Evolutionary conservation across 1,140 invertebrate genomes (phyloP).

Genomic region (Trachelipus rathkii): DNA sequence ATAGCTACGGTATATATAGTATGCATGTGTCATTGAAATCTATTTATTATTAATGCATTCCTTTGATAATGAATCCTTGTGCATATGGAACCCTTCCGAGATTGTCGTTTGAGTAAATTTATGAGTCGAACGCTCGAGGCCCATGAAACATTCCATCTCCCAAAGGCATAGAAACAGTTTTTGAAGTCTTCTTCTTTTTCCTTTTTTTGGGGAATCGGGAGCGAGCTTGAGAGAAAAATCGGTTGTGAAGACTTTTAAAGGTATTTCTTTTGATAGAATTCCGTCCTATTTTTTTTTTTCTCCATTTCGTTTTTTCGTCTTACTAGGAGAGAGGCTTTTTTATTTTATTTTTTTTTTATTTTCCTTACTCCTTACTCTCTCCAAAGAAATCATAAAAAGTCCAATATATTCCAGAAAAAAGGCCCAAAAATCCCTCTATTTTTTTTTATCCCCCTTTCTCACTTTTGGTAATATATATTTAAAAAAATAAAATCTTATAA

Average conservation of each 20-base stretch:
- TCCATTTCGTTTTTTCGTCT: too few species aligned
- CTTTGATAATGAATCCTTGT: constrained; percentile 1
- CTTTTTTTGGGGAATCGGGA: background rate
- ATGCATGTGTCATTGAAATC: background rate
- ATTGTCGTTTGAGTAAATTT: constrained; percentile 10
- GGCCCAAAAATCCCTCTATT: too few species aligned
- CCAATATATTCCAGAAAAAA: too few species aligned
- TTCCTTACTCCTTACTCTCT: too few species aligned
- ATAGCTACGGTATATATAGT: constrained; percentile 23
- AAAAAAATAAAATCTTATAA: too few species aligned
- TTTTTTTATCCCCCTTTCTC: too few species aligned
- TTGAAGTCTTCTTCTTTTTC: constrained; percentile 1
- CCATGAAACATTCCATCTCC: background rate
- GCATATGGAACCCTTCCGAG: background rate
- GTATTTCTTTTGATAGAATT: constrained; percentile 9
- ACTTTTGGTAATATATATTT: too few species aligned
- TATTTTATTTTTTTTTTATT: too few species aligned
- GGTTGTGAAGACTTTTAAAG: constrained; percentile 6
- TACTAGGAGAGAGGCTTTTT: too few species aligned
- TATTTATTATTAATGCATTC: constrained; percentile 14
- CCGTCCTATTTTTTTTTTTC: background rate
- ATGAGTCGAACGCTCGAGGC: background rate
- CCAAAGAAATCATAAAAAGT: too few species aligned
- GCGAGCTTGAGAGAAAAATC: background rate
- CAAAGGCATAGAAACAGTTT: constrained; percentile 9